phyloP scores from a whole-genome alignment of 1,140 invertebrate species.

The Ruditapes philippinarum region DNA sequence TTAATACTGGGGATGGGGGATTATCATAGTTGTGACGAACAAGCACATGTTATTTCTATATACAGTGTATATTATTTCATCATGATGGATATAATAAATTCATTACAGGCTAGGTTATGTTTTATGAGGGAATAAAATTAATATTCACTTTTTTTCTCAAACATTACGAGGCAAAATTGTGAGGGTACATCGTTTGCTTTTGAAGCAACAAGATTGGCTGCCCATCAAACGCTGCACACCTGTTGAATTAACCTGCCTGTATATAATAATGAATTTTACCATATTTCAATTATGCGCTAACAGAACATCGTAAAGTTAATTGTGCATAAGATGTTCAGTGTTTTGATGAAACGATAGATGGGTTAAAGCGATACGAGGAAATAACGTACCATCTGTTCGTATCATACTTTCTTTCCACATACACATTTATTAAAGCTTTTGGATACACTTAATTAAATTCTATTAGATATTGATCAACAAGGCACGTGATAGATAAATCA shows the following conservation, averaged over 20 bases:
- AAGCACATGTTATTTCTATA: neutral
- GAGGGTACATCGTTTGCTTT: neutral
- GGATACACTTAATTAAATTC: neutral
- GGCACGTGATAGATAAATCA: neutral
- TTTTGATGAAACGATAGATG: neutral
- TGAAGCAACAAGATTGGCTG: neutral
- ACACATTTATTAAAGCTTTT: neutral
- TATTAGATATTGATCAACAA: neutral
- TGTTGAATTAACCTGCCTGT: conserved; percentile 30
- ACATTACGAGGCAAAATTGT: neutral
- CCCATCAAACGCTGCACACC: conserved; percentile 21
- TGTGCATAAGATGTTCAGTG: conserved; percentile 14
- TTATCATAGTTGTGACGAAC: neutral
- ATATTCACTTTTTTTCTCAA: neutral
- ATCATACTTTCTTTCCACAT: neutral
- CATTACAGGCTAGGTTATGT: neutral
- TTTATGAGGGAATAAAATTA: conserved; percentile 16
- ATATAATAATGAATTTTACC: neutral
- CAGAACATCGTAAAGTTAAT: conserved; percentile 40
- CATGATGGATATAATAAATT: neutral
- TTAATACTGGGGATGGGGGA: neutral
- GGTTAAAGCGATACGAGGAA: neutral
- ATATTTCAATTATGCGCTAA: conserved; percentile 51
- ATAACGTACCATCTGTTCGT: neutral
- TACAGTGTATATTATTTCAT: neutral